Percentiles rank a stretch among this genome's conserved stretches.
Evolutionary conservation across 2,888 invertebrate genomes (phyloP).

Genomic region (Andrena fulva): DNA sequence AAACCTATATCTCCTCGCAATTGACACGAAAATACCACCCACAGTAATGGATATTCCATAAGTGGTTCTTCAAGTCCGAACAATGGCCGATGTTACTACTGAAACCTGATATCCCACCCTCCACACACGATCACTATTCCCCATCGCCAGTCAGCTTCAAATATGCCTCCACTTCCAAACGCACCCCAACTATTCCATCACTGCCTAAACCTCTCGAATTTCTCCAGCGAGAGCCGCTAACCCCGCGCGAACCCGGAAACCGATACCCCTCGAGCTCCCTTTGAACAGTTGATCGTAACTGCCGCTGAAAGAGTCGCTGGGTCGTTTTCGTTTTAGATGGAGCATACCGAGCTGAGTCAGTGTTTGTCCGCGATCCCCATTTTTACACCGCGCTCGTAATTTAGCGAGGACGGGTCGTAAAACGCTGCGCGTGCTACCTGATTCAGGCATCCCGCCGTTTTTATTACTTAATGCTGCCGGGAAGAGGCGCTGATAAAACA

Average conservation of each 20-base stretch:
- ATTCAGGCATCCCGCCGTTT: slow-evolving; percentile 42
- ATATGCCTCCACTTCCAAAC: no score
- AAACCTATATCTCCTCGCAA: no score
- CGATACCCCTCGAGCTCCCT: neutral
- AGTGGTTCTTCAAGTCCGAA: no score
- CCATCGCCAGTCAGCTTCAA: no score
- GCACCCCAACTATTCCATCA: neutral
- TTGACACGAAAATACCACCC: no score
- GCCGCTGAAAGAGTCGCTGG: neutral
- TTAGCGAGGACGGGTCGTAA: slow-evolving; percentile 35
- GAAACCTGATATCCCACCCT: no score
- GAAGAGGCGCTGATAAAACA: slow-evolving; percentile 32
- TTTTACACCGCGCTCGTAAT: slow-evolving; percentile 37
- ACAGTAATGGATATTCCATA: no score
- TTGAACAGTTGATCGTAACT: slow-evolving; percentile 3
- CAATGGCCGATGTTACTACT: no score
- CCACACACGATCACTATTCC: no score
- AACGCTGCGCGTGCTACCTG: slow-evolving; percentile 23
- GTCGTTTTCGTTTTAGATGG: neutral
- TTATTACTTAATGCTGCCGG: slow-evolving; percentile 37
- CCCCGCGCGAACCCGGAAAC: neutral
- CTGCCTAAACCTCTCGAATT: neutral
- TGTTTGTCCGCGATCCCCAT: neutral
- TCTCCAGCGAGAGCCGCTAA: neutral
- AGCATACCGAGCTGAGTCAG: slow-evolving; percentile 17